Evolutionary conservation across 2,113 vertebrate species (phyloP).

Genomic region (Corapipo altera): DNA sequence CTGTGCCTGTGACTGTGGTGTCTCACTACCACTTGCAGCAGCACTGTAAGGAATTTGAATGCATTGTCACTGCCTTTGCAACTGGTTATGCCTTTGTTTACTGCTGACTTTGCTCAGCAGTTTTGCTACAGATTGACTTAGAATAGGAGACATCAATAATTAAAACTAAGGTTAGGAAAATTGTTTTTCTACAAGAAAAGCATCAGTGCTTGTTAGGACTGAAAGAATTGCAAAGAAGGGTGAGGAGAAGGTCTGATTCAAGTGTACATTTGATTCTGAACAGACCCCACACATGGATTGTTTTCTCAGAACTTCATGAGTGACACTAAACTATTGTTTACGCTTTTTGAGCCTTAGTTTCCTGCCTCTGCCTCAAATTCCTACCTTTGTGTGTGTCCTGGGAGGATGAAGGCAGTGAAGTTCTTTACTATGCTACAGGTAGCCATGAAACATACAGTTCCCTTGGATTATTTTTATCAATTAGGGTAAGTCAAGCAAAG

Average conservation of each 20-base stretch:
- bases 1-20: not conserved
- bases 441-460: not conserved
- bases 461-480: not conserved
- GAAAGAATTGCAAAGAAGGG: not conserved
- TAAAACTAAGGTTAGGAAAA: not conserved
- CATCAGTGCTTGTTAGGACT: not conserved
- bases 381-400: not conserved
- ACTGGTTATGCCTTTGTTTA: not conserved
- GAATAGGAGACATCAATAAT: not conserved
- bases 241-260: not conserved
- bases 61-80: not conserved
- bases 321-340: not conserved
- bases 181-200: not conserved
- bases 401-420: not conserved
- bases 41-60: not conserved
- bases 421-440: not conserved
- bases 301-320: not conserved
- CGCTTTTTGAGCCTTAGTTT: not conserved
- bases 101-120: not conserved
- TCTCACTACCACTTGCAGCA: not conserved
- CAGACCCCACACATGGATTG: not conserved
- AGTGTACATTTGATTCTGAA: not conserved
- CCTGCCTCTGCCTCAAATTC: not conserved
- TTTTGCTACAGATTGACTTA: not conserved
- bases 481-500: not conserved